Evolutionary conservation across 2,113 vertebrate species (phyloP), one percentile per base, ranked within the genome.

Genomic region (Equus przewalskii): DNA sequence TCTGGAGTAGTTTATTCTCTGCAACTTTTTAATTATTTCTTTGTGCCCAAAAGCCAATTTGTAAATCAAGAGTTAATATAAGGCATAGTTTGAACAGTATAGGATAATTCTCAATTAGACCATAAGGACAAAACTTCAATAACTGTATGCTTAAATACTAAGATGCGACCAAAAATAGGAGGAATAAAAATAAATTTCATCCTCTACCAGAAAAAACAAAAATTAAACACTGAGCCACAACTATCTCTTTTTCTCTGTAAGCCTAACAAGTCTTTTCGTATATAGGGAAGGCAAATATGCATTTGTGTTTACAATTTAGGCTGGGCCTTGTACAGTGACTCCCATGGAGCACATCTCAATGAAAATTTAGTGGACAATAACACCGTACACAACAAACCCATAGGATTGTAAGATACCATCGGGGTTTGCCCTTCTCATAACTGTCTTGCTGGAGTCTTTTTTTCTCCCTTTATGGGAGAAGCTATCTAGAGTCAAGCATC

Each of bases 401-500:
- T 0, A 69, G 12, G 67, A 79, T 12, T 87, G 4, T 76, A 79
- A 44, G 81, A 84, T 46, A 11, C 51, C 6, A 22, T 12, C 84
- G 70, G 60, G 13, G 7, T 88, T 73, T 91, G 44, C 67, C 56
- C 76, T 30, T 73, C 72, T 76, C 97, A 81, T 83, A 95, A 1
- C 79, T 70, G 16, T 72, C 89, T 67, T 91, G 18, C 76, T 73
- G n/a, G 41, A 96, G 21, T 96, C 70, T 85, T 44, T 88, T 88
- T 96, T 81, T 82, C 62, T 44, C 79, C 58, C 36, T 79, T 65
- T 91, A 8, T 70, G 60, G 82, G 69, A 97, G 79, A 92, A 96
- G 65, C 92, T 97, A 65, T 92, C 94, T 93, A 79, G 70, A 94
- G 88, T 94, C 76, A 97, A 91, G 86, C 91, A 82, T 70, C 92